Conservation (phyloP, 2,797 vertebrate genomes). For the Sparidentex hasta region DNA sequence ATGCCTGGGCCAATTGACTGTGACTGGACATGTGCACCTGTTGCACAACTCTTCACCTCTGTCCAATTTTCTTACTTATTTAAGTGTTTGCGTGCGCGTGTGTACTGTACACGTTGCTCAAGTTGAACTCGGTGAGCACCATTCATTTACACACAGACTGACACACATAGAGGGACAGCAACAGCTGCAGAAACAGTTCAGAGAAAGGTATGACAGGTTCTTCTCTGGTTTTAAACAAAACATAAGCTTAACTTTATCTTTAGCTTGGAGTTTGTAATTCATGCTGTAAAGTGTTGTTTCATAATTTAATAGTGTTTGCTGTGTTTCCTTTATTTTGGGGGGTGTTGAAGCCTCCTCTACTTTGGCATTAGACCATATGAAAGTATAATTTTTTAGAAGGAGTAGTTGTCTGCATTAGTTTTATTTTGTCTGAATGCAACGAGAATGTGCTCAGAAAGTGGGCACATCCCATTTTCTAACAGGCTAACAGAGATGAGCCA, state of each 20-base stretch:
- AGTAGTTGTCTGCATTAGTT: not conserved
- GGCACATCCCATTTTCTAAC: not conserved
- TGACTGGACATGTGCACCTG: constrained; percentile 49
- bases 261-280: not conserved
- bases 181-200: not conserved
- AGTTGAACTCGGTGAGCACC: constrained; percentile 26
- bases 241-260: no score
- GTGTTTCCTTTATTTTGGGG: not conserved
- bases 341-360: not conserved
- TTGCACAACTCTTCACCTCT: constrained; percentile 74
- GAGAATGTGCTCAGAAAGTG: not conserved
- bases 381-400: not conserved
- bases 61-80: constrained; percentile 31
- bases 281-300: not conserved
- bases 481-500: not conserved
- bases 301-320: not conserved
- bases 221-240: not conserved
- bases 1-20: not conserved
- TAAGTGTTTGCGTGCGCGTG: not conserved
- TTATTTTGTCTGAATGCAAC: not conserved
- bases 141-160: constrained; percentile 13
- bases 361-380: not conserved
- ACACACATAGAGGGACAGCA: not conserved
- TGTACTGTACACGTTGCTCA: constrained; percentile 24
- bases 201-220: constrained; percentile 45